Base-by-base conservation (phyloP, 2,113 vertebrate species). In the Chamaea fasciata region DNA sequence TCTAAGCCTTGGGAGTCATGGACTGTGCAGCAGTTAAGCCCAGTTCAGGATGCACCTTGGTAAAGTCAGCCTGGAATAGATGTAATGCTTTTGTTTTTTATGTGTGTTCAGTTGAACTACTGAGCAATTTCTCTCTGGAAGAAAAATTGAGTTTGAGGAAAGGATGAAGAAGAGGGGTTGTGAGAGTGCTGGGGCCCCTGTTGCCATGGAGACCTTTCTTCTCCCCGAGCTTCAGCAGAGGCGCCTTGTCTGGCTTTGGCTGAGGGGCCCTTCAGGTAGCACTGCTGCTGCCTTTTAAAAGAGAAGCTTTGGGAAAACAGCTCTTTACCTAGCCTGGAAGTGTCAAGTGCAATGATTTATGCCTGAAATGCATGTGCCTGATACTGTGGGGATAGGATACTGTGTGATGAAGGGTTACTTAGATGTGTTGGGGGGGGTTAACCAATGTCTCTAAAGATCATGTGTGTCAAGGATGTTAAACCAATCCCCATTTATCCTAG, bases 141-240 rank as follows among this genome's bases (percentile, higher is more conserved):
- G 68, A 56, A 92, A 87, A 84, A 44, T 5, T n/a, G 73, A 78
- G 37, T 96, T 90, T 89, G 53, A 73, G 77, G 60, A 73, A 42
- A 20, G 33, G 74, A 53, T 75, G 77, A 49, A 59, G 81, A 77
- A 70, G 53, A 86, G 53, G 69, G 69, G 20, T 26, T 95, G 14
- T 65, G 28, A 77, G 87, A 79, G 46, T 46, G 69, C 63, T 49
- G 27, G 3, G 9, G 18, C 82, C n/a, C 65, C n/a, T 0, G 88
- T 97, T 94, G 90, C 92, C 69, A 93, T 89, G 92, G 92, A 96
- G 89, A 90, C 57, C 42, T 55, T 47, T 79, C 46, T 31, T 74
- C 27, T 84, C 28, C 44, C 21, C 6, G 9, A 13, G 92, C 76
- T 80, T 65, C 31, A 33, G 35, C 28, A 70, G 49, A 59, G 13